These are phyloP conservation scores for Sorex maritimensis DNA, from an alignment of 2,797 vertebrate genomes.

Conservation along the genomic window DNA sequence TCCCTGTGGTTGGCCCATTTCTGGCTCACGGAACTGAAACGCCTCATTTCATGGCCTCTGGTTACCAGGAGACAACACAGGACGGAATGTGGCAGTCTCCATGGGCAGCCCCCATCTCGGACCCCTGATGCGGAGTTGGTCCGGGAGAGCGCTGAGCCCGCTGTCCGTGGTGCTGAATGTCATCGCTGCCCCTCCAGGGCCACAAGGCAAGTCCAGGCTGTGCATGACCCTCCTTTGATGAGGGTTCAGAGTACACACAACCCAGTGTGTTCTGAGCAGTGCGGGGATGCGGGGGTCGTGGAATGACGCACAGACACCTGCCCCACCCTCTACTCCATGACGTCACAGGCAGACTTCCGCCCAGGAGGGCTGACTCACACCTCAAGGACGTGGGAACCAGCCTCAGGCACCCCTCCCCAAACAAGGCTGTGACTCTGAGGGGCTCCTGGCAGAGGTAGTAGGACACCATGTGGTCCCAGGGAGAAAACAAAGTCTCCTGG, in stretches of 20 bases:
- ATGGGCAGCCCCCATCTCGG: neutral
- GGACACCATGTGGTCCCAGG: neutral
- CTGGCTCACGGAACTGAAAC: slow-evolving; percentile 89
- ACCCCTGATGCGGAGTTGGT: neutral
- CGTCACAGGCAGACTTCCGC: neutral
- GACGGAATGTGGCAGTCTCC: neutral
- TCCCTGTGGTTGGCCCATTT: slow-evolving; percentile 86
- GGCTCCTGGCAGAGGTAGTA: neutral
- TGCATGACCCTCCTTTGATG: neutral
- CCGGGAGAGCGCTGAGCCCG: fast-evolving
- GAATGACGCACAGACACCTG: fast-evolving
- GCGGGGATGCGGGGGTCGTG: neutral
- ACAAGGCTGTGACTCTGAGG: neutral
- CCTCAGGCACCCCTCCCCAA: neutral
- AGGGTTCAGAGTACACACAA: neutral
- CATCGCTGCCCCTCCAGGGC: neutral
- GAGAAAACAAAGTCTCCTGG: neutral
- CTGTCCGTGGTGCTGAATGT: neutral
- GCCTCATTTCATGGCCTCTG: slow-evolving; percentile 90
- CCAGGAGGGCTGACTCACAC: neutral
- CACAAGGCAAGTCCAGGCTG: neutral
- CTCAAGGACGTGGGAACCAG: neutral
- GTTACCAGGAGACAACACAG: slow-evolving; percentile 82
- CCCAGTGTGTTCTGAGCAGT: neutral
- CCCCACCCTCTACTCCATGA: no score